Percentiles rank a stretch among this genome's conserved stretches.
Evolutionary conservation across 92 coral and sea anemone genomes (phyloP).

Genomic region (Micromussa lordhowensis): DNA sequence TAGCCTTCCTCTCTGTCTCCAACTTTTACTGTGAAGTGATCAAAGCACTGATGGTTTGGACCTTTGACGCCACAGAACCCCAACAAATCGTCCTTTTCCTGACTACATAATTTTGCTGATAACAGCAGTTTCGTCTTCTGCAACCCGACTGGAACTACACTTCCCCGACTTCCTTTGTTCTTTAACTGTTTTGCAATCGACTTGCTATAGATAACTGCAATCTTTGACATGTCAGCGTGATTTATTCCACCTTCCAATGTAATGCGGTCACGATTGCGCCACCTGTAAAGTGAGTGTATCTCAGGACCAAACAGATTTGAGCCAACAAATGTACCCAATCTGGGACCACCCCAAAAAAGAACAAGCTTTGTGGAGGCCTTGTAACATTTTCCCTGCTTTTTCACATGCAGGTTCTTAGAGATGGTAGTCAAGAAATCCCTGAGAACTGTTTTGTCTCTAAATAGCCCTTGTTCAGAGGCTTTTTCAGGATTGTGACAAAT

Average conservation of each 20-base stretch:
- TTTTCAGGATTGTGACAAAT: constrained; percentile 55
- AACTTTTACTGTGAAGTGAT: constrained; percentile 43
- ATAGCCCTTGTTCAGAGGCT: constrained; percentile 47
- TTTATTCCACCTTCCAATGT: constrained; percentile 49
- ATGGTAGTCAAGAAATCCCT: constrained; percentile 27
- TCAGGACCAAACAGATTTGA: constrained; percentile 52
- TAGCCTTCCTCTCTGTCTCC: constrained; percentile 64
- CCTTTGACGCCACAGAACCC: constrained; percentile 64
- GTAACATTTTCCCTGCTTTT: constrained; percentile 53
- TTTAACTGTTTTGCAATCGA: constrained; percentile 25
- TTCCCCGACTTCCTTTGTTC: constrained; percentile 13
- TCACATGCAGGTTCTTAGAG: constrained; percentile 52
- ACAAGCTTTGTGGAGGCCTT: constrained; percentile 50
- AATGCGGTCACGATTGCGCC: constrained; percentile 29
- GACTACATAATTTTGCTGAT: constrained; percentile 45
- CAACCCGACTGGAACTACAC: constrained; percentile 57
- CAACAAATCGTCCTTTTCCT: constrained; percentile 34
- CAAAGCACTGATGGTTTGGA: constrained; percentile 54
- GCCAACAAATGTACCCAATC: constrained; percentile 44
- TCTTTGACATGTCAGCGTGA: constrained; percentile 35
- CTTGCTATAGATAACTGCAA: constrained; percentile 5
- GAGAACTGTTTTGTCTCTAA: constrained; percentile 40
- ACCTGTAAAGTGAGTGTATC: constrained; percentile 44
- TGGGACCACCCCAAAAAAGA: constrained; percentile 53
- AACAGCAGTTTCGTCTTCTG: constrained; percentile 62